Evolutionary conservation across 2,888 invertebrate species (phyloP).

Genomic region (Meandrusa payeni): DNA sequence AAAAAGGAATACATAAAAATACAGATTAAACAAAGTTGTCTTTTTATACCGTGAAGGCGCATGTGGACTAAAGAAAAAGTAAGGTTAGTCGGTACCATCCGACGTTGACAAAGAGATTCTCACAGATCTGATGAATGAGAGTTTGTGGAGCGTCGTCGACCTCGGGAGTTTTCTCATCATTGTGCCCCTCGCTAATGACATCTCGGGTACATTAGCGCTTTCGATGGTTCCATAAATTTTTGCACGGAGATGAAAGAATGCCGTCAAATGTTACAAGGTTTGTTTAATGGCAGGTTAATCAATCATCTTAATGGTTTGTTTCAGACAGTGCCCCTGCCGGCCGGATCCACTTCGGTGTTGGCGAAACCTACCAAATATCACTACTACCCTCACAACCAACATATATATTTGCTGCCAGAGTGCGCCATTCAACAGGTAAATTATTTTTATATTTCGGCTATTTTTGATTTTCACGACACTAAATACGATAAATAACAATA

Average conservation of each 20-base stretch:
- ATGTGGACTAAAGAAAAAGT: constrained; percentile 32
- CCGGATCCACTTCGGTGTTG: constrained; percentile 84
- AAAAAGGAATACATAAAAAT: too few relatives aligned
- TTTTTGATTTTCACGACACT: too few relatives aligned
- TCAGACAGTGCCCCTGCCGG: constrained; percentile 86
- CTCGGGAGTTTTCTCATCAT: constrained; percentile 56
- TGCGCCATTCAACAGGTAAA: constrained; percentile 96
- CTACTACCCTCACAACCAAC: constrained; percentile 96
- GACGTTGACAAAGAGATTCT: constrained; percentile 53
- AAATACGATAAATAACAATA: too few relatives aligned
- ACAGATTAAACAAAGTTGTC: neutral
- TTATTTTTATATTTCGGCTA: too few relatives aligned
- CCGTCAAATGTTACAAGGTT: constrained; percentile 25
- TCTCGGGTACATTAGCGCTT: constrained; percentile 51
- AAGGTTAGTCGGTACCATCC: constrained; percentile 44
- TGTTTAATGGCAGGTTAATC: constrained; percentile 26
- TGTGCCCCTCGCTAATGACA: constrained; percentile 56
- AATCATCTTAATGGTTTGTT: constrained; percentile 45
- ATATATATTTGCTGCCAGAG: constrained; percentile 94
- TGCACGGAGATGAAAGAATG: constrained; percentile 27
- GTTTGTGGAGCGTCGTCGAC: constrained; percentile 45
- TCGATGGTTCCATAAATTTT: constrained; percentile 45
- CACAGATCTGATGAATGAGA: constrained; percentile 43
- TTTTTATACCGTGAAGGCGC: constrained; percentile 6
- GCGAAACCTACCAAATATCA: constrained; percentile 96